These are phyloP conservation scores for Acipenser ruthenus DNA, from an alignment of 2,797 vertebrate genomes.

Conservation along the genomic window DNA sequence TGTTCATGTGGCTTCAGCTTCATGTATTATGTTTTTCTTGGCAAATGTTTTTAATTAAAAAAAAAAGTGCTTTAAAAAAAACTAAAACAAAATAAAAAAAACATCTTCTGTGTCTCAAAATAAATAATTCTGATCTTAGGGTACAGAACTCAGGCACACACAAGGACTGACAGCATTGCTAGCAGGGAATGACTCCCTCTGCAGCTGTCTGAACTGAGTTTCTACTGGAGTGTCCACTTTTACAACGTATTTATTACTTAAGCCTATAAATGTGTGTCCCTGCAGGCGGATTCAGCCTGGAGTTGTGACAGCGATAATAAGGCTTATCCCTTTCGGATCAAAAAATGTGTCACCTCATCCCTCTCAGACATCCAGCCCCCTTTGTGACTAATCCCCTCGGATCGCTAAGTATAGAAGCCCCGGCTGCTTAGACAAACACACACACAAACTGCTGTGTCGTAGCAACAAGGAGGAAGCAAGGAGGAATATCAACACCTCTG, in stretches of 20 bases:
- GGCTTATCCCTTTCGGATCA: slow-evolving; percentile 53
- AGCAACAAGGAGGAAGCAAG: slow-evolving; percentile 26
- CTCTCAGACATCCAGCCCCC: slow-evolving; percentile 53
- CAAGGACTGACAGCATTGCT: background rate
- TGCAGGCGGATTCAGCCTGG: background rate
- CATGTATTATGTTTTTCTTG: no score
- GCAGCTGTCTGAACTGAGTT: background rate
- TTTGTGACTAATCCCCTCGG: slow-evolving; percentile 50
- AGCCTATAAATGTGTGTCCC: background rate
- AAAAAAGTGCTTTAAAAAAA: no score
- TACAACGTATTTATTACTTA: background rate
- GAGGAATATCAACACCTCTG: slow-evolving; percentile 5
- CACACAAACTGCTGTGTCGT: slow-evolving; percentile 36
- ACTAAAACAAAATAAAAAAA: no score
- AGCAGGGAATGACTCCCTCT: background rate
- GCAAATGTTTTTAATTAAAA: no score
- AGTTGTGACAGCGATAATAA: slow-evolving; percentile 35
- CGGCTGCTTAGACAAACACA: slow-evolving; percentile 19
- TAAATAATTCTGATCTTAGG: no score
- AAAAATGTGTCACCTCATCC: slow-evolving; percentile 45
- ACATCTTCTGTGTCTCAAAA: no score
- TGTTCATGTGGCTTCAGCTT: no score
- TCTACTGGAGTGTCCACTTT: background rate
- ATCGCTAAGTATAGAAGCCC: slow-evolving; percentile 45
- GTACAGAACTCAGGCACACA: background rate